phyloP scores from a whole-genome alignment of 1,140 invertebrate species.

The Harpegnathos saltator region DNA sequence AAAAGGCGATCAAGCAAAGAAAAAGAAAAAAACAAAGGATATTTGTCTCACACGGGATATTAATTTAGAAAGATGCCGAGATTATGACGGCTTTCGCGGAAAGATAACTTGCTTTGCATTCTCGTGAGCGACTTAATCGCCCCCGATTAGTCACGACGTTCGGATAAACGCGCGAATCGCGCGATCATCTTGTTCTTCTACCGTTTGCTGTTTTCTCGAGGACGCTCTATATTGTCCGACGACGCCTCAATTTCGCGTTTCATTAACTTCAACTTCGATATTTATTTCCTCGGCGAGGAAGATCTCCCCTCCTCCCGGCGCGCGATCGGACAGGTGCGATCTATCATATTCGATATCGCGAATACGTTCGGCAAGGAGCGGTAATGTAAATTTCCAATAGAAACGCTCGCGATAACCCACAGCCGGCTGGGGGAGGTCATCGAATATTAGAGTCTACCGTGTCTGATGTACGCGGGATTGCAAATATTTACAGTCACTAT shows the following conservation, averaged over 20 bases:
- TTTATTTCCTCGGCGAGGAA: not conserved
- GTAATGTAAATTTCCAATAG: not conserved
- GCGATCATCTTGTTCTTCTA: not conserved
- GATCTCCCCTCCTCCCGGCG: no score
- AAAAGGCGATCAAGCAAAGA: no score
- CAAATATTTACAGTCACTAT: slow-evolving; percentile 15
- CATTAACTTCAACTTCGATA: not conserved
- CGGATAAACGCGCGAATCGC: not conserved
- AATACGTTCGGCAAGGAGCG: not conserved
- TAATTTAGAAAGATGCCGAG: not conserved
- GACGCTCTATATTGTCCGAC: no score
- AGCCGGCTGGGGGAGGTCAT: not conserved
- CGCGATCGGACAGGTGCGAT: not conserved
- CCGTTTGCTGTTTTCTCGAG: no score
- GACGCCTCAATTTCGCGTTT: no score
- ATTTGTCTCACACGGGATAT: no score
- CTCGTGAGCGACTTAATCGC: not conserved
- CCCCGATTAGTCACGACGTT: not conserved
- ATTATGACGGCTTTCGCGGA: not conserved
- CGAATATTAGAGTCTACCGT: slow-evolving; percentile 27
- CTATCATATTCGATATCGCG: not conserved
- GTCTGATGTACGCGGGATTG: slow-evolving; percentile 6
- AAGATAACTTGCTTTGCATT: not conserved
- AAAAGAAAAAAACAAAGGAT: no score
- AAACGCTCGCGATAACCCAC: not conserved